Percentiles rank a stretch among this genome's conserved stretches.
Conservation (phyloP, 2,888 invertebrate species). For the Drosophila helvetica region DNA sequence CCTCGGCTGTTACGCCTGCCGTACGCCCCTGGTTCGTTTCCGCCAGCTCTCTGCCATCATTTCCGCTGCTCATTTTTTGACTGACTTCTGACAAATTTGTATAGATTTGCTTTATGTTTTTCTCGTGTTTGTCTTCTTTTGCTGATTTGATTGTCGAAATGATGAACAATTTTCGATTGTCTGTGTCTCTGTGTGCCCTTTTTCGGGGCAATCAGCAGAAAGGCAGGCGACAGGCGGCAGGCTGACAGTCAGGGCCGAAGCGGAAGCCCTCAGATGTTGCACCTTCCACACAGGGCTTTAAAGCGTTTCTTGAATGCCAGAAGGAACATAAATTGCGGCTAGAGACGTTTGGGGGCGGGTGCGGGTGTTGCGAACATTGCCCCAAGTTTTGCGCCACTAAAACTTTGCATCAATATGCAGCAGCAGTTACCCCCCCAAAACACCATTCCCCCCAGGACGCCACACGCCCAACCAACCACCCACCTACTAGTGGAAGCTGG, state of each 20-base stretch:
- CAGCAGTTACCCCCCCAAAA: conserved; percentile 10
- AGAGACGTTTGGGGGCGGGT: conserved; percentile 15
- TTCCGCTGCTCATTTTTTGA: conserved; percentile 73
- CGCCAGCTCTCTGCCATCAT: conserved; percentile 74
- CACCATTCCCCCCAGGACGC: conserved; percentile 10
- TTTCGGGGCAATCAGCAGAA: conserved; percentile 20
- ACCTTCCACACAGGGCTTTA: conserved; percentile 37
- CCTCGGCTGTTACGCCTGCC: conserved; percentile 6
- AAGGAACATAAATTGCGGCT: conserved; percentile 69
- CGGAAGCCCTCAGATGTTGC: conserved; percentile 30
- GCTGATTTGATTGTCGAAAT: conserved; percentile 69
- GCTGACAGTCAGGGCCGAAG: no score
- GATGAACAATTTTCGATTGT: conserved; percentile 61
- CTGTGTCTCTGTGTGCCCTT: conserved; percentile 45
- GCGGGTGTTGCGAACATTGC: conserved; percentile 41
- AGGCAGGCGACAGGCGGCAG: neutral
- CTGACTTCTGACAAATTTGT: conserved; percentile 60
- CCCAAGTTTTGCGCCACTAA: conserved; percentile 65
- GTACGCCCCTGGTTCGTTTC: conserved; percentile 57
- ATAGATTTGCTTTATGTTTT: conserved; percentile 45
- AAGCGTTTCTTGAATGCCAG: conserved; percentile 36
- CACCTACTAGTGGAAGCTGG: conserved; percentile 42
- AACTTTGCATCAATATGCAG: conserved; percentile 73
- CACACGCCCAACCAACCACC: conserved; percentile 8
- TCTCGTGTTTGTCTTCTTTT: conserved; percentile 61